Evolutionary conservation across 2,888 invertebrate genomes (phyloP), one percentile per base, ranked within the genome.

Genomic region (Galeopsomyia nigrocyanea): DNA sequence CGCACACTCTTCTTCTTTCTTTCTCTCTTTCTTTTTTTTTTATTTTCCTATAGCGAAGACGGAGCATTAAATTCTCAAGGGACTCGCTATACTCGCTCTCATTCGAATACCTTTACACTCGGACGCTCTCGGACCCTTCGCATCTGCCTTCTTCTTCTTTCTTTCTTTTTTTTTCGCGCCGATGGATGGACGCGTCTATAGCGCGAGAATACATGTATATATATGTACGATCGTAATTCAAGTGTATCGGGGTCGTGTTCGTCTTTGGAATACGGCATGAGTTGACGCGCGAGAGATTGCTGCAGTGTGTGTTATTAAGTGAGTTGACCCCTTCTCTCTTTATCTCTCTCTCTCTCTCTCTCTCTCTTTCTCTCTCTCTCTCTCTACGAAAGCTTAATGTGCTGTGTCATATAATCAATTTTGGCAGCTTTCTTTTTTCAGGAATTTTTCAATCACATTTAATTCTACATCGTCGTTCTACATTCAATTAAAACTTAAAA

Each of bases 81-180:
- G 80, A 82, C 80, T 82, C 79, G 77, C 73, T 46, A 57, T n/a
- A 22, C 47, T 22, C 21, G n/a, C 26, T 79, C 79, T 78, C 76
- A 77, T 78, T 78, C 81, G 80, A 83, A 84, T 86, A 83, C 84
- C 86, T 84, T 85, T 82, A 82, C 83, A 81, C 83, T 84, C 79
- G 85, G 81, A 84, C 84, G 84, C 81, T 39, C 76, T 77, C 51
- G 77, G 83, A 81, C 82, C 84, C 82, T 79, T 78, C 78, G 70
- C 65, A 73, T 75, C 69, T 65, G 49, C 65, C 58, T 65, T 26
- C 5, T 60, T 56, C 73, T 67, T 69, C 62, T 75, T 71, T 68
- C 26, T 58, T 16, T 19, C 6, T n/a, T 74, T 78, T 71, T 71
- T 50, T 71, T 72, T 47, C 26, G 26, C 39, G 39, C 10, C 39